Conservation (phyloP, 2,113 vertebrate genomes). For the Rhinoptilus africanus region DNA sequence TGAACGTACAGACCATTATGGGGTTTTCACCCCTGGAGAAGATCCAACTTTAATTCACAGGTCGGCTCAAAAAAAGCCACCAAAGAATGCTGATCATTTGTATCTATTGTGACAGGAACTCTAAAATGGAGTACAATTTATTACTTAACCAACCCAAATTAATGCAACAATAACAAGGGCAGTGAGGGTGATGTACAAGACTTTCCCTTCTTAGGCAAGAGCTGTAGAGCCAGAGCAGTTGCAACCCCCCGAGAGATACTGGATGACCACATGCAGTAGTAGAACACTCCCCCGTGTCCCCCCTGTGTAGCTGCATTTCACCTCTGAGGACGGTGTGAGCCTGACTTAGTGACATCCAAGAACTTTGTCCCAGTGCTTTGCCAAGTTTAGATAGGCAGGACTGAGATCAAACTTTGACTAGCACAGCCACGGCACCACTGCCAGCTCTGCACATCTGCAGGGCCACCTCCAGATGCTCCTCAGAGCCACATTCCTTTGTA, state of each 20-base stretch:
- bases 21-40: not conserved
- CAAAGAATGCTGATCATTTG: not conserved
- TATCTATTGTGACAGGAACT: not conserved
- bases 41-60: not conserved
- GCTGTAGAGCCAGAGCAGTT: not conserved
- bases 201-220: not conserved
- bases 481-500: conserved; percentile 20
- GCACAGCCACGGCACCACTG: not conserved
- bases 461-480: conserved; percentile 31
- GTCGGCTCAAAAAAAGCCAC: not conserved
- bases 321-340: not conserved
- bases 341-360: conserved; percentile 28
- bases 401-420: not conserved
- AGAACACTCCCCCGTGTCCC: not conserved
- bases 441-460: not conserved
- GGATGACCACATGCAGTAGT: not conserved
- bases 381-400: not conserved
- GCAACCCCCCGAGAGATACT: not conserved
- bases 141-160: not conserved
- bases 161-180: not conserved
- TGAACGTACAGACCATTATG: not conserved
- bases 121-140: not conserved
- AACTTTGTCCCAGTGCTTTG: conserved; percentile 34
- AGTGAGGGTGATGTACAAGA: not conserved
- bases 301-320: not conserved